Conservation (phyloP, 2,888 invertebrate genomes). For the Pherbina coryleti region DNA sequence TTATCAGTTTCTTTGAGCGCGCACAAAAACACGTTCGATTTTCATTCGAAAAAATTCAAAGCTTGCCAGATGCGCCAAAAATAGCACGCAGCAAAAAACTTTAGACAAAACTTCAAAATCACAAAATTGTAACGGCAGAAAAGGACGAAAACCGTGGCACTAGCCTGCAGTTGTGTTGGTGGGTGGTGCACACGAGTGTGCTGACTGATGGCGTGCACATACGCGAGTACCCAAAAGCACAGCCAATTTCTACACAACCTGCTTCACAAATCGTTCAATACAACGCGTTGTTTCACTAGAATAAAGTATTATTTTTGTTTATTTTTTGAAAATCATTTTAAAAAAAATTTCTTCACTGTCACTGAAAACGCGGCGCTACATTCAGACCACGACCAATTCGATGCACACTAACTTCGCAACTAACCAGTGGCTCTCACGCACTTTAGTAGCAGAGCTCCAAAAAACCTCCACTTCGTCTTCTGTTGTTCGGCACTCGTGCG, state of each 20-base stretch:
- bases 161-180: background rate
- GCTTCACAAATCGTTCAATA: background rate
- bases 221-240: background rate
- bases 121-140: background rate
- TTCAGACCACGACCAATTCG: slow-evolving; percentile 9
- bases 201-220: background rate
- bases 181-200: background rate
- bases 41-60: background rate
- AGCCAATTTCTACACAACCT: background rate
- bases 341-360: background rate
- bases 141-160: background rate
- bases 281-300: background rate
- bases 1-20: background rate
- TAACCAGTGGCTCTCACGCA: slow-evolving; percentile 32
- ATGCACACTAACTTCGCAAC: slow-evolving; percentile 27
- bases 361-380: background rate
- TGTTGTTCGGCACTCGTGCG: background rate
- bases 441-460: slow-evolving; percentile 24
- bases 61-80: background rate
- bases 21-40: slow-evolving; percentile 11
- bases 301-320: background rate
- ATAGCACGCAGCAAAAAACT: background rate
- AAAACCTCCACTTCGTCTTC: background rate
- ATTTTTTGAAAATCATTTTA: background rate
- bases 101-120: background rate